Evolutionary conservation across 2,888 invertebrate genomes (phyloP), one percentile per base, ranked within the genome.

Genomic region (Odontocolon sp.): DNA sequence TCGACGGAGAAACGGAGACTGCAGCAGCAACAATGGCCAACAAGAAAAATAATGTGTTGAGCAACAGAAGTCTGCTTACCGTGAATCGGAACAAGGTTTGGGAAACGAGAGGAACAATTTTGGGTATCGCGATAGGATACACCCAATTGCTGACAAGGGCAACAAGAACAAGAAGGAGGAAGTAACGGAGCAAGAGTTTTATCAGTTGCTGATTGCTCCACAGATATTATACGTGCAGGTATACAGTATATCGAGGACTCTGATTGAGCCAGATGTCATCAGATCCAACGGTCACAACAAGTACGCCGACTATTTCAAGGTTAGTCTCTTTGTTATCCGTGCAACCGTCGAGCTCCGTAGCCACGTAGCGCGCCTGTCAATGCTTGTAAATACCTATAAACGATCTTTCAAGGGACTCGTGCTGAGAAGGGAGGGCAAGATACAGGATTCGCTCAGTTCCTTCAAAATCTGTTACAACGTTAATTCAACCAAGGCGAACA

Each of bases 381-480:
- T n/a, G n/a, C n/a, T n/a, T n/a, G n/a, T 40, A 3, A 4, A 14
- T 40, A n/a, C 3, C 3, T 4, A 4, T 28, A 6, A 28, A 28
- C 6, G n/a, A n/a, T 28, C 6, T 28, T 6, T 4, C 28, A 28
- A 95, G 97, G 97, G 96, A 0, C 91, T 95, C 56, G 96, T 97
- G 73, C 89, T 95, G 42, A 92, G 95, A 42, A 95, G 95, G 79
- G 96, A 96, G 81, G 97, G 96, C 0, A 94, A 94, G 85, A 93
- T 96, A 33, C 96, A 96, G 87, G 96, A 97, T 85, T 96, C 97
- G 0, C 90, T 97, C 61, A 96, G 97, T 84, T 92, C 94, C 77
- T 97, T 97, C 87, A 96, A 95, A 87, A 93, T 92, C 67, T 95
- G 95, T 86, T 93, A 95, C 83, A 92, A 94, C 78, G 91, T 97